phyloP scores from a whole-genome alignment of 2,797 vertebrate genomes.

The Alfaro cultratus region DNA sequence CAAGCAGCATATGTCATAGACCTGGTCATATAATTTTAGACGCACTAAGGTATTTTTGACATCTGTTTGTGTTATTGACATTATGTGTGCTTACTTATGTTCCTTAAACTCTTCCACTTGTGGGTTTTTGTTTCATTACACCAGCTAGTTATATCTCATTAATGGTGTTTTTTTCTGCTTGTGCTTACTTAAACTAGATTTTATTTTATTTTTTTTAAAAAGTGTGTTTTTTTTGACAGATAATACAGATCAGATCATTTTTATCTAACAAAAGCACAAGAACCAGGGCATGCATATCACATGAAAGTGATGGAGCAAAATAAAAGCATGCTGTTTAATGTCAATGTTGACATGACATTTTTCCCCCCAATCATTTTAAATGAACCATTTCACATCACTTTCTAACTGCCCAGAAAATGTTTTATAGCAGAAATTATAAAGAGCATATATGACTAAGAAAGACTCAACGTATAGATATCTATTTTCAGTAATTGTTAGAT shows the following conservation, averaged over 20 bases:
- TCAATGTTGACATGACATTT: background rate
- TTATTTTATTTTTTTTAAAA: conserved; percentile 10
- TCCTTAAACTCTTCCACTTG: conserved; percentile 44
- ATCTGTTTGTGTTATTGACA: conserved; percentile 20
- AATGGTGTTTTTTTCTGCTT: conserved; percentile 6
- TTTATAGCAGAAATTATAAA: background rate
- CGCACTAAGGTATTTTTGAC: conserved; percentile 17
- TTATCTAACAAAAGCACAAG: conserved; percentile 7
- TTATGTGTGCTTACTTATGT: conserved; percentile 52
- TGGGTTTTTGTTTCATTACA: conserved; percentile 19
- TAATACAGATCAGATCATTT: conserved; percentile 6
- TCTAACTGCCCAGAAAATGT: conserved; percentile 4
- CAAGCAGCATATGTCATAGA: conserved; percentile 8
- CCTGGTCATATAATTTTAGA: conserved; percentile 6
- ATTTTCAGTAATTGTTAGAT: background rate
- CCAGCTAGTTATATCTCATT: background rate
- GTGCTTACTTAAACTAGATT: conserved; percentile 3
- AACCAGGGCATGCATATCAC: conserved; percentile 29
- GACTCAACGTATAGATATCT: background rate
- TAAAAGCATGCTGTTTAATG: conserved; percentile 27
- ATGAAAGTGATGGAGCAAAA: conserved; percentile 22
- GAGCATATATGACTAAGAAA: background rate
- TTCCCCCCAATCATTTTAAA: background rate
- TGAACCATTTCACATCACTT: background rate
- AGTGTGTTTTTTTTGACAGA: background rate